phyloP scores from a whole-genome alignment of 2,888 invertebrate species.

The Selenia dentaria region DNA sequence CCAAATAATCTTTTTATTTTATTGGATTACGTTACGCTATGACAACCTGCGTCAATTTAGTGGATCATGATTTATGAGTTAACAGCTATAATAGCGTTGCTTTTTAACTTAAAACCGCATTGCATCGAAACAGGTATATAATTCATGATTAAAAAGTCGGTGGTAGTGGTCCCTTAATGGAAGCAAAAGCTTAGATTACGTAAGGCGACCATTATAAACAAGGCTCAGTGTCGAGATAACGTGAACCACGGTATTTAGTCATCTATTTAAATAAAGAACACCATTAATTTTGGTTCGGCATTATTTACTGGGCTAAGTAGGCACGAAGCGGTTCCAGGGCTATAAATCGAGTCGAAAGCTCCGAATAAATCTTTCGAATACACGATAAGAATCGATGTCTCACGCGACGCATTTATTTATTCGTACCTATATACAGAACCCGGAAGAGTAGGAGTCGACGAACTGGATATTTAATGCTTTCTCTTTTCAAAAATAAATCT shows the following conservation, averaged over 20 bases:
- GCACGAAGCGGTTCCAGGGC: conserved; percentile 80
- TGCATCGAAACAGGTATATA: conserved; percentile 18
- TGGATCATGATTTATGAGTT: no score
- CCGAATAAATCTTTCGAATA: conserved; percentile 76
- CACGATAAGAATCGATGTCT: conserved; percentile 82
- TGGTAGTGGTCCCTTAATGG: conserved; percentile 60
- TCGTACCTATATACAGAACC: conserved; percentile 60
- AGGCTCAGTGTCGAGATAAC: conserved; percentile 68
- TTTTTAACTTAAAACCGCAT: conserved; percentile 22
- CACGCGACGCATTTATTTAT: conserved; percentile 79
- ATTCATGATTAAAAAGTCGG: conserved; percentile 28
- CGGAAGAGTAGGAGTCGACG: conserved; percentile 66
- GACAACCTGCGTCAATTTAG: no score
- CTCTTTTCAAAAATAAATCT: conserved; percentile 47
- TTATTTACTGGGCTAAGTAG: conserved; percentile 81
- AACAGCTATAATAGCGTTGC: no score
- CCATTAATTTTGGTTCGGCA: conserved; percentile 76
- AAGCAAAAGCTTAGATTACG: conserved; percentile 72
- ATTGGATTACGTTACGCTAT: no score
- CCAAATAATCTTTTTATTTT: no score
- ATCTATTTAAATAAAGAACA: conserved; percentile 81
- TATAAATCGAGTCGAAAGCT: conserved; percentile 78
- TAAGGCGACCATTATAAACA: conserved; percentile 69
- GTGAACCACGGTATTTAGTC: conserved; percentile 77
- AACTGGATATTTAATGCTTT: conserved; percentile 54